Conservation (phyloP, 2,113 vertebrate species). For the Entelurus aequoreus region DNA sequence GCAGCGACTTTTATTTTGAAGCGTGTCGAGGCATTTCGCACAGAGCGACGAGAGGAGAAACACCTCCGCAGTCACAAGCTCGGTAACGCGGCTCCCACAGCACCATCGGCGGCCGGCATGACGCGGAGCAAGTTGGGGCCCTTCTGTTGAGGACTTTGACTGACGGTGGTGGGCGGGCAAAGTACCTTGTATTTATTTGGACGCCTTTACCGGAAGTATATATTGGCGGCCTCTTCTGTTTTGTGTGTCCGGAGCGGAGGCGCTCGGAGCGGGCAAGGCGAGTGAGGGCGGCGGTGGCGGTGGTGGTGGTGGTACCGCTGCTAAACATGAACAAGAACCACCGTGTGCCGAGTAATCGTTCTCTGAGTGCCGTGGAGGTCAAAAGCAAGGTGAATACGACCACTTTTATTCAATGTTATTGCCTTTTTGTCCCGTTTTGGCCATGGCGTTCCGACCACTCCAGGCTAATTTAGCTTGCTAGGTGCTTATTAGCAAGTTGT, state of each 20-base stretch:
- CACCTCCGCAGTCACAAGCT: not conserved
- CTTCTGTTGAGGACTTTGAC: constrained; percentile 7
- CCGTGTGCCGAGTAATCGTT: constrained; percentile 72
- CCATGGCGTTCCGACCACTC: not conserved
- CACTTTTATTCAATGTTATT: not conserved
- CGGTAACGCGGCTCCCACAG: not conserved
- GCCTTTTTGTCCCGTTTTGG: not conserved
- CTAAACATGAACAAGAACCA: constrained; percentile 79
- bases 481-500: no score
- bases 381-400: constrained; percentile 73
- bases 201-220: not conserved
- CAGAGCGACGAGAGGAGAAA: not conserved
- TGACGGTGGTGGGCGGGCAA: not conserved
- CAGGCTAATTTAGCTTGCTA: constrained; percentile 45
- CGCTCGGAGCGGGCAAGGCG: not conserved
- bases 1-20: constrained; percentile 49
- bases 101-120: constrained; percentile 26
- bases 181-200: not conserved
- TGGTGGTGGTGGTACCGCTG: constrained; percentile 36
- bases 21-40: constrained; percentile 9
- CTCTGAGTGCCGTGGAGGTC: constrained; percentile 75
- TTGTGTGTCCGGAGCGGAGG: not conserved
- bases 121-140: constrained; percentile 42
- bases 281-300: constrained; percentile 33
- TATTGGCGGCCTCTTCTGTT: not conserved